Percentiles rank a stretch among this genome's conserved stretches.
phyloP scores from a whole-genome alignment of 2,888 invertebrate genomes.

The Hydraecia micacea region DNA sequence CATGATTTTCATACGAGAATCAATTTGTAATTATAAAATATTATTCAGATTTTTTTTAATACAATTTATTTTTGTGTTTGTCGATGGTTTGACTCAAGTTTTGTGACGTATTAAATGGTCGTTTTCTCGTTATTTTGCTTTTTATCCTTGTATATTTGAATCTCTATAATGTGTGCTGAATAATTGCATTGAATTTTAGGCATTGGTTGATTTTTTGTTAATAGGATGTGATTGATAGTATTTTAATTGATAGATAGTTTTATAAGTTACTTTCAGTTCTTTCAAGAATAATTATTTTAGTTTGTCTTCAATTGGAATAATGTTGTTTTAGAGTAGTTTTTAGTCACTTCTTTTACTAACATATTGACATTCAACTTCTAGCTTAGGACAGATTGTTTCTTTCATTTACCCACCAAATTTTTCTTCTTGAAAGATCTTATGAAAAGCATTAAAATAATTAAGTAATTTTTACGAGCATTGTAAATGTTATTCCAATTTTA shows the following conservation, averaged over 20 bases:
- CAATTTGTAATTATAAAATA: constrained; percentile 61
- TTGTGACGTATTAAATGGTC: constrained; percentile 63
- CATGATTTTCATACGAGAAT: constrained; percentile 55
- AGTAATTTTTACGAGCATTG: constrained; percentile 1
- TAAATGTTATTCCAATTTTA: too few relatives aligned
- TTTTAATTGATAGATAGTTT: constrained; percentile 67
- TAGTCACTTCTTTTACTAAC: constrained; percentile 54
- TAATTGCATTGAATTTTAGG: constrained; percentile 58
- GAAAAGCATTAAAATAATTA: neutral
- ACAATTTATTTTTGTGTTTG: constrained; percentile 59
- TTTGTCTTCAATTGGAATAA: constrained; percentile 63
- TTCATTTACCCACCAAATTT: constrained; percentile 21
- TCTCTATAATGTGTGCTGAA: constrained; percentile 66
- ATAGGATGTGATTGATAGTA: constrained; percentile 65
- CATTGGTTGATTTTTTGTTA: constrained; percentile 56
- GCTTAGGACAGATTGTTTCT: constrained; percentile 14
- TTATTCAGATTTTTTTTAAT: constrained; percentile 58
- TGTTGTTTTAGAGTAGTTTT: constrained; percentile 67
- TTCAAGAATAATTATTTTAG: constrained; percentile 62
- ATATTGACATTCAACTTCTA: constrained; percentile 30
- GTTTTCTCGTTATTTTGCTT: constrained; percentile 65
- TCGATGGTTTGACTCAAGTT: constrained; percentile 57
- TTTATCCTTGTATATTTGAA: constrained; percentile 73
- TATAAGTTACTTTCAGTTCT: constrained; percentile 66
- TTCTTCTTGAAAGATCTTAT: constrained; percentile 18